phyloP scores from a whole-genome alignment of 2,113 vertebrate genomes.

The Mellivora capensis region DNA sequence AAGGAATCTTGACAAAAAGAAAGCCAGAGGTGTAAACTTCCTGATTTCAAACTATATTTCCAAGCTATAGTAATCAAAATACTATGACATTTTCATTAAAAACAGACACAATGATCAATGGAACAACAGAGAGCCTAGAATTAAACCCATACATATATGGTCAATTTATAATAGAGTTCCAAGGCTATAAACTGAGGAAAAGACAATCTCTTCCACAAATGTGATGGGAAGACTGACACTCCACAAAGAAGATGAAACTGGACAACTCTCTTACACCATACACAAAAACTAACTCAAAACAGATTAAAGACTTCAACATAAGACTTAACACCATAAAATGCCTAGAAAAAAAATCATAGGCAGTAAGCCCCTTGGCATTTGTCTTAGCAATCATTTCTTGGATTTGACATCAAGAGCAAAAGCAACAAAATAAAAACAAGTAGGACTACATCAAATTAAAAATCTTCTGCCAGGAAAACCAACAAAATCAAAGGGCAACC shows the following conservation, averaged over 20 bases:
- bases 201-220: background rate
- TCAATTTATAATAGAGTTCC: background rate
- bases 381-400: background rate
- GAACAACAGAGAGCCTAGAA: background rate
- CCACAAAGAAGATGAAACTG: background rate
- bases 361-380: background rate
- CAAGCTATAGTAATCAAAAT: background rate
- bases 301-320: background rate
- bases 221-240: background rate
- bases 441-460: background rate
- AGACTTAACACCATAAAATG: background rate
- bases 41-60: background rate
- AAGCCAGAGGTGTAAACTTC: background rate
- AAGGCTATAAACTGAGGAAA: background rate
- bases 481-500: background rate
- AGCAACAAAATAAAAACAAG: background rate
- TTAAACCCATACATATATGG: background rate
- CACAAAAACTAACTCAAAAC: background rate
- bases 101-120: background rate
- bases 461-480: background rate
- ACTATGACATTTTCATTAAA: background rate
- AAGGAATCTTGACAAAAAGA: background rate
- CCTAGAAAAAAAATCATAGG: background rate
- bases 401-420: background rate
- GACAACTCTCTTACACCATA: background rate